Evolutionary conservation across 2,113 vertebrate species (phyloP).

Genomic region (Echinops telfairi): DNA sequence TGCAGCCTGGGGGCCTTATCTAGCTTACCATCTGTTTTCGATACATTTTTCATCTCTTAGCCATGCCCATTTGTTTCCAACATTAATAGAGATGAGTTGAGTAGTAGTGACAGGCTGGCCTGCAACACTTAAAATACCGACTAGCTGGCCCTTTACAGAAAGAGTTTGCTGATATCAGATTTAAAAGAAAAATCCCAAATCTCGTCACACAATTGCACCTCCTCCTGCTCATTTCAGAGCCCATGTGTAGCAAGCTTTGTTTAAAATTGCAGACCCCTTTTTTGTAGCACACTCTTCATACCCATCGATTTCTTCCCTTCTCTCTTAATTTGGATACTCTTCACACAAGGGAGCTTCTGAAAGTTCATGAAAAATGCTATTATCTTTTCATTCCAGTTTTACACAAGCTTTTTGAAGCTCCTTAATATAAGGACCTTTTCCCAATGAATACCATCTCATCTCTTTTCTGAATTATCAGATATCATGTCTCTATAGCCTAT

Average conservation of each 20-base stretch:
- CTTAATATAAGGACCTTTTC: neutral
- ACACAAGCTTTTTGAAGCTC: too few relatives aligned
- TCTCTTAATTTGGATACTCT: neutral
- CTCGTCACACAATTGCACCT: neutral
- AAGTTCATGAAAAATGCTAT: too few relatives aligned
- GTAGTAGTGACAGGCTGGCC: neutral
- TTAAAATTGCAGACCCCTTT: slow-evolving; percentile 8
- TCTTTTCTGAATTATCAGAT: slow-evolving; percentile 6
- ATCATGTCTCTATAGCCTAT: neutral
- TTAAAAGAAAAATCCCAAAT: neutral
- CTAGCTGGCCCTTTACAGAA: neutral
- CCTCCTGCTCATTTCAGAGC: neutral
- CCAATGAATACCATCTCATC: neutral
- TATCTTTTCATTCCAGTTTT: too few relatives aligned
- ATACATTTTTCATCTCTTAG: too few relatives aligned
- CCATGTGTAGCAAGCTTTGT: neutral
- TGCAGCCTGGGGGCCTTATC: neutral
- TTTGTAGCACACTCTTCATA: slow-evolving; percentile 26
- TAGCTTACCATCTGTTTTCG: neutral
- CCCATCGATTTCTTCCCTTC: neutral
- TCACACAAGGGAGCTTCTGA: too few relatives aligned
- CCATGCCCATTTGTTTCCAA: neutral
- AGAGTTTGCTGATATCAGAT: neutral
- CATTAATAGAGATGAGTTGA: neutral
- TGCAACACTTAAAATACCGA: neutral